phyloP scores from a whole-genome alignment of 2,797 vertebrate species.

The Pangasius sanitwongsei region DNA sequence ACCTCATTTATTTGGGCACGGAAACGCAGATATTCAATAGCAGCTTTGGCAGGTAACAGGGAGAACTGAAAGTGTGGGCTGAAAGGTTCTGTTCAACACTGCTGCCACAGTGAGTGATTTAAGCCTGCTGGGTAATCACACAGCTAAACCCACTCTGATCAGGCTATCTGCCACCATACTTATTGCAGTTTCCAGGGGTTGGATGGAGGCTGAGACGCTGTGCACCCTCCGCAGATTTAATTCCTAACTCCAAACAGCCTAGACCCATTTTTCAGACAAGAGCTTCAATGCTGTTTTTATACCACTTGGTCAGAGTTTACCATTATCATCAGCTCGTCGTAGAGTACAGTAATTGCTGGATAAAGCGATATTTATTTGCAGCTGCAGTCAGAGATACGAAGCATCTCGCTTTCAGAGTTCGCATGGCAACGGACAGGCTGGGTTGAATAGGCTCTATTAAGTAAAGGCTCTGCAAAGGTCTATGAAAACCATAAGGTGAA shows the following conservation, averaged over 20 bases:
- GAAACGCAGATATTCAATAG: neutral
- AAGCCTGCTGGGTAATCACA: constrained; percentile 52
- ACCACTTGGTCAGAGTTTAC: constrained; percentile 10
- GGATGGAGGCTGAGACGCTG: neutral
- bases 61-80: constrained; percentile 25
- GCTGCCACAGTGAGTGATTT: constrained; percentile 44
- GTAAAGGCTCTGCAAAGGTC: constrained; percentile 29
- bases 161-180: constrained; percentile 34
- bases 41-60: constrained; percentile 28
- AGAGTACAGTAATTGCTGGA: constrained; percentile 22
- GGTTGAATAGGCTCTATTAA: constrained; percentile 38
- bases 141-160: constrained; percentile 44
- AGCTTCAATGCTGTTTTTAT: neutral
- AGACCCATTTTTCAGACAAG: constrained; percentile 24
- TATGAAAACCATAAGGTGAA: constrained; percentile 35
- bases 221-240: neutral
- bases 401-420: constrained; percentile 31
- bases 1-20: neutral
- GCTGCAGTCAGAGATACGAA: neutral
- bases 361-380: constrained; percentile 44
- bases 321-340: neutral
- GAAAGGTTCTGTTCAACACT: constrained; percentile 38
- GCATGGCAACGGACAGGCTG: constrained; percentile 52
- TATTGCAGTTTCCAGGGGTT: constrained; percentile 23
- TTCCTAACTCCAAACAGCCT: neutral